Evolutionary conservation across 2,113 vertebrate genomes (phyloP).

Genomic region (Myotis davidii): DNA sequence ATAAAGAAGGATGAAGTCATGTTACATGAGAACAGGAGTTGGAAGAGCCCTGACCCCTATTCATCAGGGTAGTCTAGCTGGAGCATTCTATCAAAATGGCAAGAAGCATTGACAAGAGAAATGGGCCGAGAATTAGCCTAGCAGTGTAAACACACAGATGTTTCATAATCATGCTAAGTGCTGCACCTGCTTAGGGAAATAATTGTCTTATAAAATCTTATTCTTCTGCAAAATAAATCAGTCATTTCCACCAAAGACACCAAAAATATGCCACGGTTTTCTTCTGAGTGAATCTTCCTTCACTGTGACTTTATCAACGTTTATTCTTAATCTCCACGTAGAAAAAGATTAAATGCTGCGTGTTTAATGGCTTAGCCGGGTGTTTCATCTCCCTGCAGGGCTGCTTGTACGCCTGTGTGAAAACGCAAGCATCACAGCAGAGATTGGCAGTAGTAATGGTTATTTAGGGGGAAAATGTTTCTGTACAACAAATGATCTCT

Average conservation of each 20-base stretch:
- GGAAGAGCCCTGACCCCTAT: background rate
- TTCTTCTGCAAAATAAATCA: constrained; percentile 38
- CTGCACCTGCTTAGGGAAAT: background rate
- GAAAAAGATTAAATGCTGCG: constrained; percentile 80
- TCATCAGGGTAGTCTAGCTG: background rate
- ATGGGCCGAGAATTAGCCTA: background rate
- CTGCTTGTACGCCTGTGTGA: constrained; percentile 59
- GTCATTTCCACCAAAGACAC: constrained; percentile 46
- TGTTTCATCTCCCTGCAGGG: constrained; percentile 41
- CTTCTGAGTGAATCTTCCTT: constrained; percentile 78
- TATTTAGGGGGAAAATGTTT: constrained; percentile 53
- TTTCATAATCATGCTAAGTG: background rate
- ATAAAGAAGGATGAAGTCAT: background rate
- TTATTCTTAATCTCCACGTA: constrained; percentile 81
- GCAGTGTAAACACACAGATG: background rate
- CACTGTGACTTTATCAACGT: constrained; percentile 78
- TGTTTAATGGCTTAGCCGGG: constrained; percentile 82
- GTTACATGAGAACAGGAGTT: background rate
- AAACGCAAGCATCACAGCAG: constrained; percentile 48
- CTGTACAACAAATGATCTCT: constrained; percentile 63
- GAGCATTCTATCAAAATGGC: background rate
- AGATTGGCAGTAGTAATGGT: constrained; percentile 58
- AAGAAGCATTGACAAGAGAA: background rate
- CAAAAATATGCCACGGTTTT: background rate
- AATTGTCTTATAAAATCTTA: constrained; percentile 29